A percentile compares a stretch with the other conserved stretches of the same genome.
phyloP scores from a whole-genome alignment of 2,797 vertebrate species.

The Brotula barbata region DNA sequence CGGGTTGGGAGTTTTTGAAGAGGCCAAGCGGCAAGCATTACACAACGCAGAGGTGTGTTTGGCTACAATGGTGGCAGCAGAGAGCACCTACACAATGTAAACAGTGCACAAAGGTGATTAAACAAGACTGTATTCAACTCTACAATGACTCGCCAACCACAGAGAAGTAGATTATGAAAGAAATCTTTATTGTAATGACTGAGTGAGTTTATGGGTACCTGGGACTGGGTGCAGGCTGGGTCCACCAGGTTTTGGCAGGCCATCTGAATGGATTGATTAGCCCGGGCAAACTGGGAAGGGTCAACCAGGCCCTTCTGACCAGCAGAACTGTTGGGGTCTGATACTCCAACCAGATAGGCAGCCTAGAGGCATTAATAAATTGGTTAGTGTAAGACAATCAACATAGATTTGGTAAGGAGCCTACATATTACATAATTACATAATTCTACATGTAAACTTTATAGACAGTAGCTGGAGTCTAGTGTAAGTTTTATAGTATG shows the following conservation, averaged over 20 bases:
- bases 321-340: constrained; percentile 92
- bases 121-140: background rate
- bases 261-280: constrained; percentile 98
- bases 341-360: constrained; percentile 92
- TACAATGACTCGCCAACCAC: background rate
- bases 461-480: too few species aligned
- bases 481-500: too few species aligned
- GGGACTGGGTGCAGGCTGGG: constrained; percentile 94
- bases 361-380: constrained; percentile 75
- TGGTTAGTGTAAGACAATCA: constrained; percentile 8
- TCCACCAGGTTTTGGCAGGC: constrained; percentile 97
- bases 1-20: constrained; percentile 91
- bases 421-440: too few species aligned
- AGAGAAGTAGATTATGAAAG: background rate
- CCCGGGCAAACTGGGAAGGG: constrained; percentile 94
- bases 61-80: constrained; percentile 96
- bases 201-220: constrained; percentile 74
- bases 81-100: constrained; percentile 84
- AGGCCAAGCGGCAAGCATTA: constrained; percentile 95
- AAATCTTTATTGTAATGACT: background rate
- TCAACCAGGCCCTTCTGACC: constrained; percentile 96
- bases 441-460: too few species aligned
- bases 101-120: background rate
- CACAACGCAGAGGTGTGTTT: constrained; percentile 97
- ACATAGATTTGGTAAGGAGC: background rate